Conservation (phyloP, 1,140 invertebrate genomes). For the Eufriesea mexicana region DNA sequence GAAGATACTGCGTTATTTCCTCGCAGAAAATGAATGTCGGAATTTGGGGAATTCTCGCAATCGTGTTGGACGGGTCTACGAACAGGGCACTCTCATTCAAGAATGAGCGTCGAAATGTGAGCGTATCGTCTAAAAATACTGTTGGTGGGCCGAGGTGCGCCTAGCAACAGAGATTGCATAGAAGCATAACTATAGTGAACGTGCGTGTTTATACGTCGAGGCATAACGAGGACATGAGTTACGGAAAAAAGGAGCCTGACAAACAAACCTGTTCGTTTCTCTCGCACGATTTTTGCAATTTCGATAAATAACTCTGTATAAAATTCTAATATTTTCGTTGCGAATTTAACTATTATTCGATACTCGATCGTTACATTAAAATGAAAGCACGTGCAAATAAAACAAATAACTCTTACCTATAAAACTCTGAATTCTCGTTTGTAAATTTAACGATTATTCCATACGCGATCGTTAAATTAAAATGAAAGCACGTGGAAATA, state of each 20-base stretch:
- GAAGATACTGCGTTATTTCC: not conserved
- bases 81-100: conserved; percentile 57
- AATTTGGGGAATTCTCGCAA: conserved; percentile 13
- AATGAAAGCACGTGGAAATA: not conserved
- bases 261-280: not conserved
- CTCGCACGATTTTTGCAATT: not conserved
- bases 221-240: conserved; percentile 75
- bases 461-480: not conserved
- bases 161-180: conserved; percentile 80
- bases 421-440: no score
- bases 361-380: no score
- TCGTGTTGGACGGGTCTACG: conserved; percentile 23
- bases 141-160: conserved; percentile 73
- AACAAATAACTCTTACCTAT: no score
- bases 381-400: no score
- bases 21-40: not conserved
- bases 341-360: no score
- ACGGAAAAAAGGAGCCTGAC: conserved; percentile 62
- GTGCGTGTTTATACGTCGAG: conserved; percentile 66
- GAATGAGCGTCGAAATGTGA: conserved; percentile 69
- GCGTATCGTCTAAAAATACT: conserved; percentile 79
- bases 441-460: not conserved
- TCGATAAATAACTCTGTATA: not conserved
- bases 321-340: no score
- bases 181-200: conserved; percentile 74